These are phyloP conservation scores for Indri indri DNA, from an alignment of 2,113 vertebrate species.

Conservation along the genomic window DNA sequence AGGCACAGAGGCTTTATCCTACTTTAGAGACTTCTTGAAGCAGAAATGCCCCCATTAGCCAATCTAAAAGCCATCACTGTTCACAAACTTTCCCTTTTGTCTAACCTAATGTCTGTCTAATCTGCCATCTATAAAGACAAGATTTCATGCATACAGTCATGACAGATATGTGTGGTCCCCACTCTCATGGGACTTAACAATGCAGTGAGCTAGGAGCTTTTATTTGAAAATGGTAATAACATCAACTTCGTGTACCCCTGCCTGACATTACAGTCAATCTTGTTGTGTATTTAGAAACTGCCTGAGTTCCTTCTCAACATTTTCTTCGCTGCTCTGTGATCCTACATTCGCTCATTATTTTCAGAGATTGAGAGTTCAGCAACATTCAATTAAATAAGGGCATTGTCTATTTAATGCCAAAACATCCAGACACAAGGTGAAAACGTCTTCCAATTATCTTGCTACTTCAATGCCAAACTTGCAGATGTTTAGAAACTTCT, in stretches of 20 bases:
- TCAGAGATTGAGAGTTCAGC: not conserved
- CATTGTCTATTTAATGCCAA: conserved; percentile 1
- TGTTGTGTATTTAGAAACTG: not conserved
- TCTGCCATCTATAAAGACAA: not conserved
- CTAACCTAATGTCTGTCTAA: not conserved
- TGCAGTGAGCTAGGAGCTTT: not conserved
- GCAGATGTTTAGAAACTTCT: conserved; percentile 10
- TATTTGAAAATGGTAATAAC: not conserved
- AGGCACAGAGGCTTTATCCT: not conserved
- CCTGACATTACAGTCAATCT: not conserved
- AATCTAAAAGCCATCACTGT: not conserved
- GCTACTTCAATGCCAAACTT: not conserved
- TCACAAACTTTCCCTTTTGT: not conserved
- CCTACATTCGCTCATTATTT: not conserved
- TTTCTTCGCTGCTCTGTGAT: not conserved
- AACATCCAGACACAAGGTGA: not conserved
- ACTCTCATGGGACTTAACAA: not conserved
- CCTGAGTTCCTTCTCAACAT: not conserved
- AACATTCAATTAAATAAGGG: not conserved
- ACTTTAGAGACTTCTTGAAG: not conserved
- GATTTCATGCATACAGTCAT: not conserved
- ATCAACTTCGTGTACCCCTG: no score
- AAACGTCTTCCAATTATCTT: not conserved
- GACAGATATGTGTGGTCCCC: not conserved
- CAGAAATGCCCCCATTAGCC: not conserved